Evolutionary conservation across 2,797 vertebrate species (phyloP).

Genomic region (Gadopsis bispinosus): DNA sequence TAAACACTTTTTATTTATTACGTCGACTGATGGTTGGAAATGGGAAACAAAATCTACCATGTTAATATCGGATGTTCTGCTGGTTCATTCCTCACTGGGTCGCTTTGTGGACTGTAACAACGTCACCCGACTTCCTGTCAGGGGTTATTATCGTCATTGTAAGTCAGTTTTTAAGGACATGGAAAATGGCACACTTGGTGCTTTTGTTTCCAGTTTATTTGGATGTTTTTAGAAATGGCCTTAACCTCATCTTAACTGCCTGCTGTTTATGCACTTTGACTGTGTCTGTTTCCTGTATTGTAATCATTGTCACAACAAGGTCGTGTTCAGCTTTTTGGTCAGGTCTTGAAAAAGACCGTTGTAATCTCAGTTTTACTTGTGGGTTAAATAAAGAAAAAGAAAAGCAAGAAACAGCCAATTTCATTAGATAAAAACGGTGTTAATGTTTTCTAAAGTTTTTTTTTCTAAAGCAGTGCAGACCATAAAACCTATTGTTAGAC

Average conservation of each 20-base stretch:
- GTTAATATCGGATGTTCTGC: too few species aligned
- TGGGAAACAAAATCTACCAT: too few species aligned
- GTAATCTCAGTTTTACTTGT: background rate
- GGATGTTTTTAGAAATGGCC: background rate
- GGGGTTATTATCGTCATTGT: background rate
- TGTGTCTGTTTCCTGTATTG: background rate
- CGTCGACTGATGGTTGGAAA: too few species aligned
- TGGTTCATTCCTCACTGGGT: background rate
- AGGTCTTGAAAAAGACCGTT: background rate
- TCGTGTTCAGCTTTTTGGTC: background rate
- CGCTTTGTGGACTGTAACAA: background rate
- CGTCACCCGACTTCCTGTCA: background rate
- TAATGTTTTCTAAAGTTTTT: too few species aligned
- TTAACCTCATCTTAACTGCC: background rate
- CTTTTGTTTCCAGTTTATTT: conserved; percentile 1
- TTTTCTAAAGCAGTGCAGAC: background rate
- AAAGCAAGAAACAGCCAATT: background rate
- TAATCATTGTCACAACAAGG: background rate
- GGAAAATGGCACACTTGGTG: background rate
- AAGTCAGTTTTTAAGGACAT: background rate
- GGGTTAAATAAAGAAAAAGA: background rate
- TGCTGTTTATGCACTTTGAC: background rate
- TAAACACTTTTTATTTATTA: too few species aligned
- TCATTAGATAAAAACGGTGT: background rate
- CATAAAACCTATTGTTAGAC: background rate